Evolutionary conservation across 2,888 invertebrate genomes (phyloP).

Genomic region (Saturnia pavonia): DNA sequence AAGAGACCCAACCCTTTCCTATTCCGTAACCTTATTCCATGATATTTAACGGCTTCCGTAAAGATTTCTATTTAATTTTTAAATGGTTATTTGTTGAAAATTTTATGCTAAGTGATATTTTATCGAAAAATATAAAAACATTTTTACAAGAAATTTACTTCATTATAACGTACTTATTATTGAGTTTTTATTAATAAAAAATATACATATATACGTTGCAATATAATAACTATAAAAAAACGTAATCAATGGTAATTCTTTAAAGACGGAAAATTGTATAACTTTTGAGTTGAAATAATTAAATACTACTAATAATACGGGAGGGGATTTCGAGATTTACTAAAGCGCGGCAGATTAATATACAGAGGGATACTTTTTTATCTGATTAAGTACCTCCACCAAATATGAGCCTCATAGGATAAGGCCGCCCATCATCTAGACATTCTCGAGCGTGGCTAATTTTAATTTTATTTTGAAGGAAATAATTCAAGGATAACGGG

Average conservation of each 20-base stretch:
- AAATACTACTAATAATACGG: too few species aligned
- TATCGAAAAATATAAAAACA: not conserved
- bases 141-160: not conserved
- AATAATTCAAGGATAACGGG: not conserved
- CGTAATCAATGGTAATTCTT: too few species aligned
- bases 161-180: too few species aligned
- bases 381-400: not conserved
- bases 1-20: constrained; percentile 15
- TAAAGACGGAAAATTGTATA: too few species aligned
- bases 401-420: not conserved
- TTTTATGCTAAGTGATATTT: constrained; percentile 8
- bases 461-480: too few species aligned
- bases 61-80: not conserved
- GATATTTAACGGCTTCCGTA: not conserved
- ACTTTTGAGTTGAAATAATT: too few species aligned
- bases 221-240: too few species aligned
- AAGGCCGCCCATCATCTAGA: not conserved
- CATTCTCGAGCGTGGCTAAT: not conserved
- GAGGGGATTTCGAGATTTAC: not conserved
- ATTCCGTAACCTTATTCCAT: not conserved
- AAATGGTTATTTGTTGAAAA: not conserved
- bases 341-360: not conserved
- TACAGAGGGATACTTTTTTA: too few species aligned
- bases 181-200: too few species aligned
- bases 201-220: too few species aligned